These are phyloP conservation scores for Alligator sinensis DNA, from an alignment of 2,113 vertebrate species.

Conservation along the genomic window DNA sequence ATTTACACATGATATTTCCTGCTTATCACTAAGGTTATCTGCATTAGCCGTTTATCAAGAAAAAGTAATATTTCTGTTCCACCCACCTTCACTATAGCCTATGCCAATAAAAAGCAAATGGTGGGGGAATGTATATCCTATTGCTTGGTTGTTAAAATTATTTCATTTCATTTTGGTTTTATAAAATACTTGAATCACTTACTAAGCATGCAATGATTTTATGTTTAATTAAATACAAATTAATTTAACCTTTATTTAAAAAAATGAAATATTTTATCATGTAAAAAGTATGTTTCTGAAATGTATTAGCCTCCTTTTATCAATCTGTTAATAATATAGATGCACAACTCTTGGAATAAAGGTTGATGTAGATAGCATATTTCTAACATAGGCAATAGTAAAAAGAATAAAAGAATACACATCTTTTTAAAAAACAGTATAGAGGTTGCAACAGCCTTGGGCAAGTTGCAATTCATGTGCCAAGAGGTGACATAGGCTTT, in stretches of 20 bases:
- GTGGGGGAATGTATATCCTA: slow-evolving; percentile 25
- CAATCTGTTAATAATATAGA: neutral
- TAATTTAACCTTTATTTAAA: neutral
- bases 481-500: neutral
- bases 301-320: neutral
- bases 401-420: neutral
- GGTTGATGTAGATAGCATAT: neutral
- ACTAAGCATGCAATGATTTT: slow-evolving; percentile 5
- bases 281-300: neutral
- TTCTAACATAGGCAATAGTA: neutral
- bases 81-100: slow-evolving; percentile 31
- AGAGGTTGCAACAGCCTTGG: neutral
- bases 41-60: slow-evolving; percentile 50
- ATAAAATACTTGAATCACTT: slow-evolving; percentile 36
- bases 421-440: neutral
- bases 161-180: slow-evolving; percentile 53
- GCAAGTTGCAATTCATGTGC: slow-evolving; percentile 24
- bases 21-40: slow-evolving; percentile 54
- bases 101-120: slow-evolving; percentile 12
- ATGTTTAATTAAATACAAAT: neutral
- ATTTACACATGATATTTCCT: slow-evolving; percentile 56
- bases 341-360: neutral
- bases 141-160: slow-evolving; percentile 39
- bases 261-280: neutral
- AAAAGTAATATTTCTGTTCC: slow-evolving; percentile 38